Conservation (phyloP, 2,113 vertebrate species). For the Leptobrachium leishanense region DNA sequence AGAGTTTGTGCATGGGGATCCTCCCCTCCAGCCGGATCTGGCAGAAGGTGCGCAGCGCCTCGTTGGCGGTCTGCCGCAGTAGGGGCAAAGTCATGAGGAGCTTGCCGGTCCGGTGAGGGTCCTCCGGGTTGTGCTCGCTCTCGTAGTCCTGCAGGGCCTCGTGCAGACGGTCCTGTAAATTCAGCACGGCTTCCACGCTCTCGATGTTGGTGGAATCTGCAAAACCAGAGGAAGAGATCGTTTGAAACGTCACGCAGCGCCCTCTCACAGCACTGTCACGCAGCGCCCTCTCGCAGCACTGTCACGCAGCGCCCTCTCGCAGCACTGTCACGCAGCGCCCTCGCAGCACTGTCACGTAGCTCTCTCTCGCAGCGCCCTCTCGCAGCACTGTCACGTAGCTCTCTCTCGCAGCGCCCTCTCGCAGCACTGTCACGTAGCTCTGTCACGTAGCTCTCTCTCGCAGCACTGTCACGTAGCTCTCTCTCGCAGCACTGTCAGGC, state of each 20-base stretch:
- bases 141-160: constrained; percentile 99
- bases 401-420: too few species aligned
- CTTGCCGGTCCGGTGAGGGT: constrained; percentile 93
- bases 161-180: constrained; percentile 93
- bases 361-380: too few species aligned
- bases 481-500: too few species aligned
- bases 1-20: constrained; percentile 99
- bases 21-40: constrained; percentile 98
- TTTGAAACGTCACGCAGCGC: constrained; percentile 53
- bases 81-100: constrained; percentile 96
- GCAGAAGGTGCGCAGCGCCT: constrained; percentile 98
- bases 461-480: too few species aligned
- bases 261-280: too few species aligned
- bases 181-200: constrained; percentile 94
- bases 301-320: too few species aligned
- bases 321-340: too few species aligned
- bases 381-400: too few species aligned
- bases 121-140: constrained; percentile 90
- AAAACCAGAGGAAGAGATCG: constrained; percentile 45
- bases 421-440: too few species aligned
- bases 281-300: too few species aligned
- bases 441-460: too few species aligned
- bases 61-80: constrained; percentile 92
- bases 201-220: constrained; percentile 98
- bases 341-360: too few species aligned